Percentiles rank a stretch among this genome's conserved stretches.
phyloP scores from a whole-genome alignment of 2,888 invertebrate genomes.

The Diplazon laetatorius region DNA sequence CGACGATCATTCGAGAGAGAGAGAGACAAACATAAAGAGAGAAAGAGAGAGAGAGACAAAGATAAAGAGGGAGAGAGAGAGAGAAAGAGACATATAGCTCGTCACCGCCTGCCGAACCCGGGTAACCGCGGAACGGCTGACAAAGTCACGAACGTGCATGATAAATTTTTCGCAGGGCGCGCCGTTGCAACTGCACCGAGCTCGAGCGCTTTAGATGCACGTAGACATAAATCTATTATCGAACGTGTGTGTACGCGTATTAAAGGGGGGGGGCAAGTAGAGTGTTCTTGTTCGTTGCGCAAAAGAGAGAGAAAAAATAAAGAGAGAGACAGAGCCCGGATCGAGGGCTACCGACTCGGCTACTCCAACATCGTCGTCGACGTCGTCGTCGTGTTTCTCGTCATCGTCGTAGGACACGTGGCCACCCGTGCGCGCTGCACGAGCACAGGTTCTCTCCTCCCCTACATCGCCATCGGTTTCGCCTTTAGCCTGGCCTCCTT shows the following conservation, averaged over 20 bases:
- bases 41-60: too few relatives aligned
- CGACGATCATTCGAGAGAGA: not conserved
- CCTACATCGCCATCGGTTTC: constrained; percentile 53
- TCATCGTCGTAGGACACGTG: constrained; percentile 56
- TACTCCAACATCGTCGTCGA: constrained; percentile 21
- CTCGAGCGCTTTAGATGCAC: too few relatives aligned
- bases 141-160: not conserved
- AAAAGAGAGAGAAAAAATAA: constrained; percentile 46
- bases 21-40: too few relatives aligned
- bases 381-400: constrained; percentile 38
- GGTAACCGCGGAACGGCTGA: not conserved
- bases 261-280: too few relatives aligned
- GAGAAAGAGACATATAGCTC: too few relatives aligned
- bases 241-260: too few relatives aligned
- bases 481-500: constrained; percentile 43
- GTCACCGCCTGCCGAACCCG: not conserved
- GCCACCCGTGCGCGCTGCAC: constrained; percentile 62
- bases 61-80: not conserved
- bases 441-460: constrained; percentile 48
- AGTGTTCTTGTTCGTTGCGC: constrained; percentile 39
- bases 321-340: constrained; percentile 24
- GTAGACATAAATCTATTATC: too few relatives aligned
- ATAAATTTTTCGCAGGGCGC: too few relatives aligned
- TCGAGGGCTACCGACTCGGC: constrained; percentile 16
- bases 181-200: not conserved